A percentile compares a stretch with the other conserved stretches of the same genome.
Evolutionary conservation across 2,113 vertebrate species (phyloP).

Genomic region (Columbina picui): DNA sequence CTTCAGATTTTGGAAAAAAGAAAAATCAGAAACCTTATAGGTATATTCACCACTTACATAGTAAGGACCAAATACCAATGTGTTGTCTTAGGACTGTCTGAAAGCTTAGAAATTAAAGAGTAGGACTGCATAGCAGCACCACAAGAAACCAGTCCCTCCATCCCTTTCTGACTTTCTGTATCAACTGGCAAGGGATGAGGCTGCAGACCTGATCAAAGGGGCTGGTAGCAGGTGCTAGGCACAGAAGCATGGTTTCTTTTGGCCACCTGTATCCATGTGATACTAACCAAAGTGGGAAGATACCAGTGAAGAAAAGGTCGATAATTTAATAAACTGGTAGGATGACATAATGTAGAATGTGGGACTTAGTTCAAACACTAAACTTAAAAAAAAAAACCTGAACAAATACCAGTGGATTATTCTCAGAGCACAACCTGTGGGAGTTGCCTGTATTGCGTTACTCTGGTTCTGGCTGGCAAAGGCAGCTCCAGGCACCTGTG

Average conservation of each 20-base stretch:
- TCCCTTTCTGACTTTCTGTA: neutral
- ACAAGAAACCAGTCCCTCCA: neutral
- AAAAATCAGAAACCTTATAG: neutral
- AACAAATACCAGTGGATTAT: slow-evolving; percentile 3
- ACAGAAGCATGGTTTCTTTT: neutral
- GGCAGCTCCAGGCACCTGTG: neutral
- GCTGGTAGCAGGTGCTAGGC: neutral
- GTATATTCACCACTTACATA: neutral
- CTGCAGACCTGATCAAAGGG: neutral
- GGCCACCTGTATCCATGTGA: neutral
- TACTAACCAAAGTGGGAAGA: neutral
- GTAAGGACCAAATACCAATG: neutral
- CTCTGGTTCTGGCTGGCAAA: neutral
- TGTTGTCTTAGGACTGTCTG: neutral
- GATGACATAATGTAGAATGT: neutral
- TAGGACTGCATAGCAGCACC: neutral
- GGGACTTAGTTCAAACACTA: neutral
- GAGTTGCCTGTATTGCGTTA: neutral
- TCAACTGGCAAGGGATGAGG: neutral
- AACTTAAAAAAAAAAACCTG: neutral
- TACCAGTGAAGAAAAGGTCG: neutral
- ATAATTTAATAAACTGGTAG: neutral
- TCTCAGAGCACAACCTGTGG: neutral
- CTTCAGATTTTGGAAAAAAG: neutral
- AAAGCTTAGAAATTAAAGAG: neutral